Base-by-base conservation (phyloP, 2,797 vertebrate species). In the Microctenopoma stevenorrisi region DNA sequence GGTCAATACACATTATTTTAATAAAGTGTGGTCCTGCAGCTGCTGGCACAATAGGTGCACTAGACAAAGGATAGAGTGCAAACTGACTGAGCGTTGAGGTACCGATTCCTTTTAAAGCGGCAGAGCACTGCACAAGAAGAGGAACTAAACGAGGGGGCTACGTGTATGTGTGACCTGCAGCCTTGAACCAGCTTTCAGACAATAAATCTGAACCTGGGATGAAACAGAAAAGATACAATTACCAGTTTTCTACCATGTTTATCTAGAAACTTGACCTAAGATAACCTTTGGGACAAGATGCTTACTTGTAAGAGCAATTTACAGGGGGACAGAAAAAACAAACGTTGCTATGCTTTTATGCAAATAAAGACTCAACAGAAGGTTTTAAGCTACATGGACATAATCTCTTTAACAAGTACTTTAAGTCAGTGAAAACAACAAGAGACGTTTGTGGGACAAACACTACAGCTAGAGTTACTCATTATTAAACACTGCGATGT, bases 101-200 rank as follows among this genome's bases (percentile, higher is more conserved):
- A 89, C 88, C 63, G 71, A 74, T 85, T 78, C 64, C 49, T 86
- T 59, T 85, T 87, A 78, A 84, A 87, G 84, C 87, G 88, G 75
- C 86, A 63, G 79, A 76, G 72, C 84, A 88, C 85, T 80, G 71
- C 64, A 52, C 82, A 80, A 66, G 76, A 81, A 72, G 59, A 62
- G 64, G 40, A 12, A 5, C 58, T 51, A 33, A 70, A 16, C 33
- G 49, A 69, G 25, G 11, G 2, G 33, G 68, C 61, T 55, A 68
- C 38, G 26, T 16, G 50, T 49, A 30, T 16, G 50, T 49, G 40
- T 65, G 64, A 72, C 49, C 16, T 69, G 62, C 33, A 58, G 47
- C 51, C 52, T 64, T n/a, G 3, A 67, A 40, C 30, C 65, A 38
- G 62, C 50, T 53, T 65, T 46, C 18, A 16, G 49, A 77, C 11